phyloP scores from a whole-genome alignment of 2,113 vertebrate species.

The Platichthys flesus region DNA sequence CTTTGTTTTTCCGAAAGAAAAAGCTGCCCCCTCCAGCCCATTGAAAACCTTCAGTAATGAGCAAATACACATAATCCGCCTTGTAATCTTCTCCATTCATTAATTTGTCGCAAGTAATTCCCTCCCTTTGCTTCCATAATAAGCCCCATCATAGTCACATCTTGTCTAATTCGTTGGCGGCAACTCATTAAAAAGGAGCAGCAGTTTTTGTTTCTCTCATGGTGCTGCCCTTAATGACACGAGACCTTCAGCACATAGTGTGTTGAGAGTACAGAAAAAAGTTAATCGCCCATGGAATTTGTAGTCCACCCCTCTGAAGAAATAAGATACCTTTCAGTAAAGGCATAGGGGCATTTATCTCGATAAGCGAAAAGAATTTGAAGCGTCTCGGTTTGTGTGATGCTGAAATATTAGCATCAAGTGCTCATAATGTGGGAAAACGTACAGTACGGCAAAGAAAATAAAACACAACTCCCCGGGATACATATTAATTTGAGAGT shows the following conservation, averaged over 20 bases:
- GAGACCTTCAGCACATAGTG: background rate
- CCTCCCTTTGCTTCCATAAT: background rate
- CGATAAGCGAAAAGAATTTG: background rate
- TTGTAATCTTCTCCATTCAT: background rate
- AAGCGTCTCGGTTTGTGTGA: background rate
- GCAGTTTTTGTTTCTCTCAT: background rate
- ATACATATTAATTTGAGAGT: background rate
- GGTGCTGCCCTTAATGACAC: background rate
- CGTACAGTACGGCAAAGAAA: background rate
- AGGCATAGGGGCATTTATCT: background rate
- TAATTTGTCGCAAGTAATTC: background rate
- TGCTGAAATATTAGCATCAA: background rate
- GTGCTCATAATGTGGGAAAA: background rate
- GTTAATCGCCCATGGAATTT: background rate
- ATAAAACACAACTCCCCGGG: background rate
- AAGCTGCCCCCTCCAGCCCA: background rate
- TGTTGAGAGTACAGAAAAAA: background rate
- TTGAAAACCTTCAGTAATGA: constrained; percentile 4
- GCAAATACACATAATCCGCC: constrained; percentile 1
- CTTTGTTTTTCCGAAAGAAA: constrained; percentile 1
- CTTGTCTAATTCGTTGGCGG: background rate
- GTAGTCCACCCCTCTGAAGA: background rate
- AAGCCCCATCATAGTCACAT: background rate
- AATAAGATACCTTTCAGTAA: background rate
- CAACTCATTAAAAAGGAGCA: background rate